Conservation (phyloP, 2,888 invertebrate species). For the Cryptus viduatorius region DNA sequence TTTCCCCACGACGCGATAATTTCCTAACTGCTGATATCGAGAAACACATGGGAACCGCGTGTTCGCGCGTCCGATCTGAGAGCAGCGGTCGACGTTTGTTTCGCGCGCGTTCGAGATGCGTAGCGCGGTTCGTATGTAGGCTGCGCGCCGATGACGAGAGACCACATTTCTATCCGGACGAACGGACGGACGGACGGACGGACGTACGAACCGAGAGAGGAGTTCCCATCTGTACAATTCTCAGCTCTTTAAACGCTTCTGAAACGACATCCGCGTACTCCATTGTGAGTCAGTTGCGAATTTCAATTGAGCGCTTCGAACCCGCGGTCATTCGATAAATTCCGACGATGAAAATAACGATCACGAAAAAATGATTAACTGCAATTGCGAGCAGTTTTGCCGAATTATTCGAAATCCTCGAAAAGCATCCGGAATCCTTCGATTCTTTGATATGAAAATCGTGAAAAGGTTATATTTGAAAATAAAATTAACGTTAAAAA, state of each 20-base stretch:
- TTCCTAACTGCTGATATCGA: conserved; percentile 28
- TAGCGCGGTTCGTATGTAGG: conserved; percentile 17
- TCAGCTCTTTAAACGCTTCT: conserved; percentile 63
- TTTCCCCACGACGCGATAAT: conserved; percentile 36
- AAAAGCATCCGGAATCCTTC: too few relatives aligned
- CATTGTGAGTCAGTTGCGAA: conserved; percentile 77
- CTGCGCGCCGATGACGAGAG: conserved; percentile 29
- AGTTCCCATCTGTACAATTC: conserved; percentile 62
- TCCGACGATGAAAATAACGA: neutral
- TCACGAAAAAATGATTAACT: too few relatives aligned
- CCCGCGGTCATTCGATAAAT: conserved; percentile 67
- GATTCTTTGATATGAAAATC: too few relatives aligned
- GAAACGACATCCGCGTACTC: conserved; percentile 69
- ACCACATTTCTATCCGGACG: conserved; percentile 41
- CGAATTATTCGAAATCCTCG: too few relatives aligned
- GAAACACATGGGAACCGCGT: conserved; percentile 13
- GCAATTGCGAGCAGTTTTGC: too few relatives aligned
- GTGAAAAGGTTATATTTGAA: too few relatives aligned
- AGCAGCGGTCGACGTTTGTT: neutral
- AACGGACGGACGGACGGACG: conserved; percentile 12
- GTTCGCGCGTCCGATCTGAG: conserved; percentile 11
- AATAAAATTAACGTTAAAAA: too few relatives aligned
- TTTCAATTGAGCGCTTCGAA: conserved; percentile 75
- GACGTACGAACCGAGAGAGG: conserved; percentile 15
- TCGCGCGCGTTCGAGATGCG: neutral